Evolutionary conservation across 2,888 invertebrate genomes (phyloP).

Genomic region (Cryptus viduatorius): DNA sequence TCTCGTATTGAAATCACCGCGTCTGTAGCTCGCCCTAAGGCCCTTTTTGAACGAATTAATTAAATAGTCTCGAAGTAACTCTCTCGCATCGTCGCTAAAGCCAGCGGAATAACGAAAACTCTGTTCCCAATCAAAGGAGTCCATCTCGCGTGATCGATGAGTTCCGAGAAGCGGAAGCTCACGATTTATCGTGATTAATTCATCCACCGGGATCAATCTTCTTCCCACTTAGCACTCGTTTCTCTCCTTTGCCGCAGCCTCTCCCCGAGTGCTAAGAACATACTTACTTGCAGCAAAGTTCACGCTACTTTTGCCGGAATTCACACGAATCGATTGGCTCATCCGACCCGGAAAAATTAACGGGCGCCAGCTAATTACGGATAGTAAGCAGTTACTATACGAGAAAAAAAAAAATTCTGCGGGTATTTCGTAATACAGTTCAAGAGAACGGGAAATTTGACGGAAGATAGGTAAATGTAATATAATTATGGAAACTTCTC

Average conservation of each 20-base stretch:
- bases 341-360: not conserved
- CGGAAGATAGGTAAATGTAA: not conserved
- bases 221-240: conserved; percentile 9
- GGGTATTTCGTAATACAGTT: not conserved
- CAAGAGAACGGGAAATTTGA: not conserved
- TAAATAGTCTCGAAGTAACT: not conserved
- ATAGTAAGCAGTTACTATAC: not conserved
- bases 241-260: not conserved
- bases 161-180: conserved; percentile 74
- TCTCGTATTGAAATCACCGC: not conserved
- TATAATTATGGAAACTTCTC: not conserved
- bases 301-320: not conserved
- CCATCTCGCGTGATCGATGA: conserved; percentile 63
- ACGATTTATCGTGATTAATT: conserved; percentile 40
- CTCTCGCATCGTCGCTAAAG: not conserved
- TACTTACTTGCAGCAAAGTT: not conserved
- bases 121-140: conserved; percentile 64
- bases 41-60: not conserved
- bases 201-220: conserved; percentile 15
- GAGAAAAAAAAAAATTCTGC: not conserved
- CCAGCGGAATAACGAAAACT: conserved; percentile 67
- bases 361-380: not conserved
- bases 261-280: not conserved
- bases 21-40: not conserved
- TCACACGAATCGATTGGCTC: conserved; percentile 7